These are phyloP conservation scores for Rotaria socialis DNA, from an alignment of 2,888 invertebrate species.

Conservation along the genomic window DNA sequence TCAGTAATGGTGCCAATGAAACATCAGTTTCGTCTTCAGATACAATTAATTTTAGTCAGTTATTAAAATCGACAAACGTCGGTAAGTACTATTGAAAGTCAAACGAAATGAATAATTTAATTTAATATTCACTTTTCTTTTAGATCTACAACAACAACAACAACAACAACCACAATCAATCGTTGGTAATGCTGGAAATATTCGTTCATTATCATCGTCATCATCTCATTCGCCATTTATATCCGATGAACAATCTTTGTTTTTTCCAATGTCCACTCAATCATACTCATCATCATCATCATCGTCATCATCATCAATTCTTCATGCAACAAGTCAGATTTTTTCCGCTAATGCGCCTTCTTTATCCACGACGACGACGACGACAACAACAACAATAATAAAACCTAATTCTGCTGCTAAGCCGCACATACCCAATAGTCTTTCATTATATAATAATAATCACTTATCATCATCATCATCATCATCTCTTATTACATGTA, in stretches of 20 bases:
- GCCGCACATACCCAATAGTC: slow-evolving; percentile 5
- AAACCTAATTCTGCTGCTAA: background rate
- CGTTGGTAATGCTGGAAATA: background rate
- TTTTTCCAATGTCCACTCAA: slow-evolving; percentile 22
- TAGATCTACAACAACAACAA: slow-evolving; percentile 9
- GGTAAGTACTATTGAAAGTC: background rate
- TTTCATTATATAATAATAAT: slow-evolving; percentile 13
- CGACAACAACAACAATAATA: background rate
- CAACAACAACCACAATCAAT: background rate
- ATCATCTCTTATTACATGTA: background rate
- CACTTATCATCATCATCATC: background rate
- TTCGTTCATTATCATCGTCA: background rate
- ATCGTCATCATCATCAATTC: slow-evolving; percentile 10
- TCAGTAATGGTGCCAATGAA: background rate
- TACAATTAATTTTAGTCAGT: slow-evolving; percentile 34
- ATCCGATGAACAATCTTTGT: slow-evolving; percentile 16
- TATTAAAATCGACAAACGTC: background rate
- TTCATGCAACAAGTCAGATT: slow-evolving; percentile 35
- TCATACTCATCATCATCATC: background rate
- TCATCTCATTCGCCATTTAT: slow-evolving; percentile 27
- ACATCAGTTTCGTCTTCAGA: slow-evolving; percentile 25
- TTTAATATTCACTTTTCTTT: too few relatives aligned
- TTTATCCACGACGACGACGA: background rate
- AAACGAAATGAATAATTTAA: too few relatives aligned
- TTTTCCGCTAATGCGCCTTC: background rate